Percentiles rank a stretch among this genome's conserved stretches.
Conservation (phyloP, 2,888 invertebrate genomes). For the Graphium colonna region DNA sequence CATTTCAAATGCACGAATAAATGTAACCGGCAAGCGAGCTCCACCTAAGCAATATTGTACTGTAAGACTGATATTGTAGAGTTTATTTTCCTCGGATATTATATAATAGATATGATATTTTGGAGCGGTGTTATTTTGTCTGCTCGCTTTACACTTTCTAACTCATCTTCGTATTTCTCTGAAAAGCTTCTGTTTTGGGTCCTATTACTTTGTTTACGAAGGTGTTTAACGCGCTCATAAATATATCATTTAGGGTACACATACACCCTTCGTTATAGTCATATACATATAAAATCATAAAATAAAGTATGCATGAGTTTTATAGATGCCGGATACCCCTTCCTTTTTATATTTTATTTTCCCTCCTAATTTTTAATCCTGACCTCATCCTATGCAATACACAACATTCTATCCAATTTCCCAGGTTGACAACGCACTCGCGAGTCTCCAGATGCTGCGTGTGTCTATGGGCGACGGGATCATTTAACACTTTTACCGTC, state of each 20-base stretch:
- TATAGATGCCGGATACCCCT: too few relatives aligned
- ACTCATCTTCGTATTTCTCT: constrained; percentile 17
- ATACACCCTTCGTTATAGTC: too few relatives aligned
- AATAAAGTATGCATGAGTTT: too few relatives aligned
- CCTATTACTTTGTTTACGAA: constrained; percentile 9
- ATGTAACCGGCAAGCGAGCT: constrained; percentile 36
- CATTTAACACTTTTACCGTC: too few relatives aligned
- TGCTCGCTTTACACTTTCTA: constrained; percentile 19
- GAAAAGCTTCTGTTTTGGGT: constrained; percentile 9
- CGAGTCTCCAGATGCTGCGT: too few relatives aligned
- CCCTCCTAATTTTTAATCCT: too few relatives aligned
- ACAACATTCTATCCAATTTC: too few relatives aligned
- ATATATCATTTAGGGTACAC: constrained; percentile 1
- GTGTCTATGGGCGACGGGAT: too few relatives aligned
- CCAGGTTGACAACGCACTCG: too few relatives aligned
- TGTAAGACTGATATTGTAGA: neutral
- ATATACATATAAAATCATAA: too few relatives aligned
- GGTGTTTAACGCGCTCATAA: neutral
- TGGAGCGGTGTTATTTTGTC: constrained; percentile 9
- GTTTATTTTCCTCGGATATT: neutral
- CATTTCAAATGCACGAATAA: constrained; percentile 62
- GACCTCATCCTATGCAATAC: too few relatives aligned
- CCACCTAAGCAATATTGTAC: neutral
- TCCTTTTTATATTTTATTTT: too few relatives aligned
- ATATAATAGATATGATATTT: constrained; percentile 13